phyloP scores from a whole-genome alignment of 1,140 invertebrate species.

The Drosophila arawakana region DNA sequence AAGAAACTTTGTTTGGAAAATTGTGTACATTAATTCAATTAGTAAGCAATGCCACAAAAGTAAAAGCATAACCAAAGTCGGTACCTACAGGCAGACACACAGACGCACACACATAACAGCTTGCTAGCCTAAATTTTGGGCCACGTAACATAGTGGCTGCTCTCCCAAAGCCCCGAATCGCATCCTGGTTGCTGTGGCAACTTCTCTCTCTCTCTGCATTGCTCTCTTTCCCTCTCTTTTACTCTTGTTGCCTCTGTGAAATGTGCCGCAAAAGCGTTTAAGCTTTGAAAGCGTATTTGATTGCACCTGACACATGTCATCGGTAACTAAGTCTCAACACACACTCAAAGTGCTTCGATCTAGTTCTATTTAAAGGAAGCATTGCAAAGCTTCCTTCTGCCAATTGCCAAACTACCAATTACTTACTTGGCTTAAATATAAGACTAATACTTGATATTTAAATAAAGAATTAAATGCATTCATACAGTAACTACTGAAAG shows the following conservation, averaged over 20 bases:
- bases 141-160: slow-evolving; percentile 46
- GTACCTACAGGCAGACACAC: slow-evolving; percentile 1
- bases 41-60: slow-evolving; percentile 79
- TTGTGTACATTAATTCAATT: slow-evolving; percentile 78
- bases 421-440: no score
- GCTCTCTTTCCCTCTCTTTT: no score
- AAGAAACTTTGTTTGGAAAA: slow-evolving; percentile 72
- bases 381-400: neutral
- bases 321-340: slow-evolving; percentile 62
- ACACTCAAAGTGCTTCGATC: slow-evolving; percentile 25
- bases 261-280: slow-evolving; percentile 74
- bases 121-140: slow-evolving; percentile 58
- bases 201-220: slow-evolving; percentile 5
- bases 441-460: no score
- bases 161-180: neutral
- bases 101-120: slow-evolving; percentile 1
- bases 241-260: slow-evolving; percentile 30
- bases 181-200: slow-evolving; percentile 56
- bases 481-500: no score
- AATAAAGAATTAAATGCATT: no score
- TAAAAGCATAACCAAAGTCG: slow-evolving; percentile 64
- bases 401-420: neutral
- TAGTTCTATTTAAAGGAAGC: neutral
- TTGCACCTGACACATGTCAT: slow-evolving; percentile 78
- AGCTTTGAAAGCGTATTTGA: slow-evolving; percentile 81